Conservation (phyloP, 2,797 vertebrate species). For the Rhinella marina region DNA sequence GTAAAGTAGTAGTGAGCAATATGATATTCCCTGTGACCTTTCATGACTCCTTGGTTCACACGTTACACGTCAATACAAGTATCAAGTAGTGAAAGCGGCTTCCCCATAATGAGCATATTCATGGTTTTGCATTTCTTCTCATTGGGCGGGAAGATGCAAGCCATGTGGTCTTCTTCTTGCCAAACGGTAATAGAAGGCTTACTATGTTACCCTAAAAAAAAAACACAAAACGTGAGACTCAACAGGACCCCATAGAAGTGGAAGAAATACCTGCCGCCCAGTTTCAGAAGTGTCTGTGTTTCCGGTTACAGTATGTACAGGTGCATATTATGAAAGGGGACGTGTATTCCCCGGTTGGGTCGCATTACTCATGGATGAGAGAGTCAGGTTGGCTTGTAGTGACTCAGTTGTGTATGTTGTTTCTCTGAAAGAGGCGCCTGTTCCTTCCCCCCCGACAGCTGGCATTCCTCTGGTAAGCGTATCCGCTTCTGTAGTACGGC, state of each 20-base stretch:
- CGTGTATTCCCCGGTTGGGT: slow-evolving; percentile 19
- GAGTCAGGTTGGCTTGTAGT: neutral
- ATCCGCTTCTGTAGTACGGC: slow-evolving; percentile 1
- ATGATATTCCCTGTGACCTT: slow-evolving; percentile 3
- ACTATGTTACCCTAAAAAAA: neutral
- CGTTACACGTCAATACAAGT: neutral
- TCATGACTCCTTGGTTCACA: neutral
- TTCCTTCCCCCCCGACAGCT: slow-evolving; percentile 49
- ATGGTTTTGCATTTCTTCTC: neutral
- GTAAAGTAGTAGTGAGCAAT: neutral
- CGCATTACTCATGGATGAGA: neutral
- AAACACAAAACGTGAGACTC: neutral
- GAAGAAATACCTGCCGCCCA: neutral
- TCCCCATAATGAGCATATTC: neutral
- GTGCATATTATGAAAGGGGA: slow-evolving; percentile 28
- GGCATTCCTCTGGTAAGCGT: slow-evolving; percentile 50
- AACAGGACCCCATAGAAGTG: neutral
- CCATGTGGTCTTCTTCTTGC: neutral
- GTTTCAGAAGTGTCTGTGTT: neutral
- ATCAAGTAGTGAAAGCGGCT: neutral
- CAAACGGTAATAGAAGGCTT: neutral
- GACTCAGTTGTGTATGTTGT: slow-evolving; percentile 20
- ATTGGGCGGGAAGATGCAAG: neutral
- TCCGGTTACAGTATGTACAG: slow-evolving; percentile 30
- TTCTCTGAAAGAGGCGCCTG: slow-evolving; percentile 40